These are phyloP conservation scores for Pherbina coryleti DNA, from an alignment of 2,888 invertebrate genomes.

Conservation along the genomic window DNA sequence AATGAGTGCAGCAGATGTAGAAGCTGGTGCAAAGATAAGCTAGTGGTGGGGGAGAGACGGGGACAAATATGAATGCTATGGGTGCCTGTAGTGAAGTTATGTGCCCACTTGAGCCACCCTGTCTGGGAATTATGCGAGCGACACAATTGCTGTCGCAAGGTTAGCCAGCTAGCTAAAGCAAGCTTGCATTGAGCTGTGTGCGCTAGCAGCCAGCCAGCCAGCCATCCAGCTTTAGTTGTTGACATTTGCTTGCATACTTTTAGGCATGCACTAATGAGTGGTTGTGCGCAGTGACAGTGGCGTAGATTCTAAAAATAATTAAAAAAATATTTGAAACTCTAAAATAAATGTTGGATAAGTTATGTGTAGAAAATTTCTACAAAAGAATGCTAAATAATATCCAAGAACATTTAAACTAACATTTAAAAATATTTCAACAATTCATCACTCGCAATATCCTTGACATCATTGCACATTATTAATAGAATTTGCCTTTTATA, in stretches of 20 bases:
- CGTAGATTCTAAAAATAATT: not conserved
- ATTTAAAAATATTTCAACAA: not conserved
- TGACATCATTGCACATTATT: no score
- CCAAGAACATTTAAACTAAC: not conserved
- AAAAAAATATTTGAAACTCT: no score
- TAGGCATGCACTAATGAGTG: constrained; percentile 23
- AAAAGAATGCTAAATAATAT: not conserved
- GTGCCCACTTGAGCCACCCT: constrained; percentile 44
- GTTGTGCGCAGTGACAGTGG: not conserved
- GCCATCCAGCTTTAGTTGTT: not conserved
- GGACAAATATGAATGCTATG: not conserved
- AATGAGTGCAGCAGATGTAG: constrained; percentile 10
- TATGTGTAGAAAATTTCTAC: no score
- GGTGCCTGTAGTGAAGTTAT: constrained; percentile 19
- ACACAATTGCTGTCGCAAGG: constrained; percentile 25
- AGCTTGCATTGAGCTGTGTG: constrained; percentile 4
- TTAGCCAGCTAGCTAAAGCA: not conserved
- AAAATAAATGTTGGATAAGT: no score
- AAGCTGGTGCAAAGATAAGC: not conserved
- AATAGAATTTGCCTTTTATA: no score
- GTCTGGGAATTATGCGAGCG: constrained; percentile 60
- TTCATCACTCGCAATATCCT: not conserved
- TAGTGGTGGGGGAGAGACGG: not conserved
- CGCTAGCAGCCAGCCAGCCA: not conserved
- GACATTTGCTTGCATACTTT: constrained; percentile 27